These are phyloP conservation scores for Mnemiopsis leidyi DNA, from an alignment of 37 sponge, comb jelly and placozoan genomes.

Conservation along the genomic window DNA sequence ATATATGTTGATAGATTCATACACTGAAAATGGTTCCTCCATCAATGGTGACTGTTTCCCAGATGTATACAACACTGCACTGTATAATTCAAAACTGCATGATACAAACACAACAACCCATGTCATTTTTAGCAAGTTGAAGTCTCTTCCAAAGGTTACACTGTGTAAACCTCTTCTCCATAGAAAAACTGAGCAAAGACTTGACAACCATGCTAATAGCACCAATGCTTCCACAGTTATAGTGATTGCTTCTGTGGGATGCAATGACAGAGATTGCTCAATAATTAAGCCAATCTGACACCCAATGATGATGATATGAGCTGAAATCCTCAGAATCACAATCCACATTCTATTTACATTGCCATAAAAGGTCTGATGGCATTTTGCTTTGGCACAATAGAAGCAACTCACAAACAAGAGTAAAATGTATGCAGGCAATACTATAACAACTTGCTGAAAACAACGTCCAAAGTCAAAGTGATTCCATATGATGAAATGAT, in stretches of 20 bases:
- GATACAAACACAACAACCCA: constrained; percentile 30
- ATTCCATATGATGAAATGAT: neutral
- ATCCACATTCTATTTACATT: neutral
- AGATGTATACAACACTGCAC: neutral
- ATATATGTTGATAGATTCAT: constrained; percentile 44
- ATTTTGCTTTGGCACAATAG: neutral
- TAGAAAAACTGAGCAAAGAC: neutral
- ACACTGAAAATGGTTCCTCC: neutral
- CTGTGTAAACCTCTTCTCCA: neutral
- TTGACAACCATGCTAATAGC: neutral
- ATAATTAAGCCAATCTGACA: neutral
- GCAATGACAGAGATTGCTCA: neutral
- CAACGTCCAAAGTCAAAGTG: constrained; percentile 15
- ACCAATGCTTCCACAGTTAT: neutral
- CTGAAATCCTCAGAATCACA: neutral
- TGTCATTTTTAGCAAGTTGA: constrained; percentile 5
- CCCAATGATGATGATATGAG: neutral
- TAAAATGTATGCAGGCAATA: neutral
- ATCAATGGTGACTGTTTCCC: neutral
- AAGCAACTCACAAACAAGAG: neutral
- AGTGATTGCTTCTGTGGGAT: neutral
- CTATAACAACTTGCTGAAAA: constrained; percentile 43
- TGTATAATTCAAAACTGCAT: constrained; percentile 24
- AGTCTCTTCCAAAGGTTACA: neutral
- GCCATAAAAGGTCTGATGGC: neutral